Evolutionary conservation across 2,113 vertebrate genomes (phyloP), one percentile per base, ranked within the genome.

Genomic region (Ochotona curzoniae): DNA sequence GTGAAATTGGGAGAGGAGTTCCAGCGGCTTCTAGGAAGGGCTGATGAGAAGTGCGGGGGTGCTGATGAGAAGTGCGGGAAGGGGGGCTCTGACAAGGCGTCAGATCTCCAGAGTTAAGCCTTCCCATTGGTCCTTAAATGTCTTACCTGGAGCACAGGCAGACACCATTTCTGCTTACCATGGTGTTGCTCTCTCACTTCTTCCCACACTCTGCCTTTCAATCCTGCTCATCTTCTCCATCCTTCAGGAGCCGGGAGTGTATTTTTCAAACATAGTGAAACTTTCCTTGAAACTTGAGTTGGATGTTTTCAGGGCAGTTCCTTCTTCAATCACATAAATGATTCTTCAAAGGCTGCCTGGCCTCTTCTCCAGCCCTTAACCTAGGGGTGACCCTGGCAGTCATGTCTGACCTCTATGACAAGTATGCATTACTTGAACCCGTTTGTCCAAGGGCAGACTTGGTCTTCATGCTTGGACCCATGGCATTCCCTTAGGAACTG

Each of bases 261-360:
- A 69, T 57, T 85, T 88, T 54, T 80, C 17, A 79, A 63, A n/a
- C 54, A 73, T 1, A 54, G 44, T 28, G 49, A 94, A 35, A 82
- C n/a, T 85, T 94, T 79, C 86, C 83, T 83, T 67, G 83, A 70
- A 84, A 91, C 78, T 87, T 70, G 69, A 20, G 44, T 79, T 73
- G 83, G 21, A 79, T 69, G 51, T 47, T 70, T 7, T 90, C 49
- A 75, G 47, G 28, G 57, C 15, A 83, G 35, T 60, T 95, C 30
- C 15, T 67, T 35, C 4, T 51, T 61, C 30, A 90, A 47, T 17
- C 44, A 2, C 61, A 60, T 74, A 87, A 93, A 93, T 18, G 69
- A 9, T 87, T 92, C 83, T 93, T 3, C 80, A n/a, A 4, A 81
- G 14, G 8, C 20, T 92, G 9, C 30, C 82, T 73, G 28, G 47